These are phyloP conservation scores for Pecten maximus DNA, from an alignment of 2,888 invertebrate species.

Conservation along the genomic window DNA sequence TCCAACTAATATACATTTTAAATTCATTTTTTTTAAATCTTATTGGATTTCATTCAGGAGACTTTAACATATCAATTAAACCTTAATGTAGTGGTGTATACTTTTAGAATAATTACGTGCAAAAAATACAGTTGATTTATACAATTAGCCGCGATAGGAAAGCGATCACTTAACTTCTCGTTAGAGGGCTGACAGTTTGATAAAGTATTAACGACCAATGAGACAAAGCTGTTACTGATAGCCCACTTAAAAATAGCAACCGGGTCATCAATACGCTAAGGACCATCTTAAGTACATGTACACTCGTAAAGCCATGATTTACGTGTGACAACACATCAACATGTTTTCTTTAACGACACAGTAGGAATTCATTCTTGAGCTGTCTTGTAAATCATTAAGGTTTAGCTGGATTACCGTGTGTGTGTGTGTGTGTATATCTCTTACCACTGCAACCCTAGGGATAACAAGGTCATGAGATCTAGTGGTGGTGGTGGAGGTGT, in stretches of 20 bases:
- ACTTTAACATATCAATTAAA: neutral
- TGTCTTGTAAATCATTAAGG: no score
- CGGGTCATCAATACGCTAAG: neutral
- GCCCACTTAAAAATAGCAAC: neutral
- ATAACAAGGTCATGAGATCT: no score
- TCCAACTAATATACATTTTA: no score
- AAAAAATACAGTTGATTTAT: neutral
- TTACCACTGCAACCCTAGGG: no score
- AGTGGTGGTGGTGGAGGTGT: no score
- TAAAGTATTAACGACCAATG: neutral
- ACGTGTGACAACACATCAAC: neutral
- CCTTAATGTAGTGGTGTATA: neutral
- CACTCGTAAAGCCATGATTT: neutral
- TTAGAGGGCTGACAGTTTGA: neutral
- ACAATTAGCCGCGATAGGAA: neutral
- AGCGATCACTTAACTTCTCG: neutral
- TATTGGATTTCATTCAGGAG: neutral
- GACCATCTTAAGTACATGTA: neutral
- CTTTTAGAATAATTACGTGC: neutral
- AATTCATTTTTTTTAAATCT: no score
- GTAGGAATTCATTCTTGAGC: neutral
- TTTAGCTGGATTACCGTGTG: no score
- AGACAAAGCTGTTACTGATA: neutral
- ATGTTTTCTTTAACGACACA: neutral
- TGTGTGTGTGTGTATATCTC: no score